Evolutionary conservation across 2,888 invertebrate genomes (phyloP).

Genomic region (Drosophila emarginata): DNA sequence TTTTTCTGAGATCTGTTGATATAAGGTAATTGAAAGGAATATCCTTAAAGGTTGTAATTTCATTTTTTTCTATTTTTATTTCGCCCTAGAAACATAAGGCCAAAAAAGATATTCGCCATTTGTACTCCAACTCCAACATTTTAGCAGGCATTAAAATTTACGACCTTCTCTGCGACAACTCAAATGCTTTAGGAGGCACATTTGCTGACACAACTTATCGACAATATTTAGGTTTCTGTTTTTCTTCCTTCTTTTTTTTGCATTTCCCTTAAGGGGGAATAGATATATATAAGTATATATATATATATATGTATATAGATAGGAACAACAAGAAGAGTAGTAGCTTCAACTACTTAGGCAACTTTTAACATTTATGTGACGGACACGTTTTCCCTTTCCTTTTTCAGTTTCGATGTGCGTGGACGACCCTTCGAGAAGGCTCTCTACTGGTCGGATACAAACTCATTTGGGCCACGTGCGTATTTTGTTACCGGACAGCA

Average conservation of each 20-base stretch:
- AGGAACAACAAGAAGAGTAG: background rate
- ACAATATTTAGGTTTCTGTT: constrained; percentile 48
- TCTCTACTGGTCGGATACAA: constrained; percentile 91
- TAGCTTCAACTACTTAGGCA: constrained; percentile 41
- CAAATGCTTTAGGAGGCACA: constrained; percentile 39
- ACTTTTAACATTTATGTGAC: constrained; percentile 45
- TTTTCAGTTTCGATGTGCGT: constrained; percentile 90
- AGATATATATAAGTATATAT: constrained; percentile 34
- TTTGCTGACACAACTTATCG: constrained; percentile 62
- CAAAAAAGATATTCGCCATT: background rate
- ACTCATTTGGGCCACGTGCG: constrained; percentile 92
- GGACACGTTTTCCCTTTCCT: constrained; percentile 3
- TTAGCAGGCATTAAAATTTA: constrained; percentile 61
- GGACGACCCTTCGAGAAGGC: constrained; percentile 92
- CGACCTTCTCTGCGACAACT: constrained; percentile 43
- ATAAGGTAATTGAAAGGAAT: constrained; percentile 10
- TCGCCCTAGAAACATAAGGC: constrained; percentile 35
- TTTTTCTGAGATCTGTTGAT: background rate
- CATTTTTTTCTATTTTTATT: constrained; percentile 12
- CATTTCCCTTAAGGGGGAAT: constrained; percentile 34
- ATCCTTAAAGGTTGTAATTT: constrained; percentile 26
- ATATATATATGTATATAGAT: constrained; percentile 17
- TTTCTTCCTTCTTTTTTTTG: constrained; percentile 20
- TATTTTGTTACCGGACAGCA: constrained; percentile 91
- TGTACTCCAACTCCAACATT: background rate